Evolutionary conservation across 2,113 vertebrate species (phyloP).

Genomic region (Megaceryle maxima): DNA sequence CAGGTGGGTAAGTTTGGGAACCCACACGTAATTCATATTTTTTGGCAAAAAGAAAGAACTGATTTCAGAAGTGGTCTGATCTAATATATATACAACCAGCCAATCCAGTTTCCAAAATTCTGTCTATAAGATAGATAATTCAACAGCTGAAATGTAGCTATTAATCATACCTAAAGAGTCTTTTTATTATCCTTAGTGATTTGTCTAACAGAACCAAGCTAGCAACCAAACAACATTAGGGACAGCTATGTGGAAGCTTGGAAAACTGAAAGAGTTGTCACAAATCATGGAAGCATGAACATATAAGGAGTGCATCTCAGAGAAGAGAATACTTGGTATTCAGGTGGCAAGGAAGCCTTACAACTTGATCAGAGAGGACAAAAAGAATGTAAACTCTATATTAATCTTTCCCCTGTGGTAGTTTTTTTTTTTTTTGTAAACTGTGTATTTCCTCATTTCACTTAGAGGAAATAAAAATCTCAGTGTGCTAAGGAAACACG

Average conservation of each 20-base stretch:
- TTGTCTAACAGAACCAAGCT: background rate
- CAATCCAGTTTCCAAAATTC: slow-evolving; percentile 31
- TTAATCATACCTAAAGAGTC: background rate
- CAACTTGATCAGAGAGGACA: background rate
- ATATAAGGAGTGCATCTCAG: background rate
- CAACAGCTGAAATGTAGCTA: slow-evolving; percentile 19
- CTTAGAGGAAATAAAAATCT: background rate
- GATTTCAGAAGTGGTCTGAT: background rate
- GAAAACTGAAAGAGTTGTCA: background rate
- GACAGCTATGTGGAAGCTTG: background rate
- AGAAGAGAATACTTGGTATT: background rate
- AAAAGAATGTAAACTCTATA: background rate
- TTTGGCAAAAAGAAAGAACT: background rate
- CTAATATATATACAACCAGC: slow-evolving; percentile 12
- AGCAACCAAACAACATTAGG: background rate
- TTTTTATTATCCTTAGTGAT: background rate
- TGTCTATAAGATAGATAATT: background rate
- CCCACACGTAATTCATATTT: background rate
- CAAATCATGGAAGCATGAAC: background rate
- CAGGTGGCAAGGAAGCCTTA: background rate
- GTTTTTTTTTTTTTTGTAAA: background rate
- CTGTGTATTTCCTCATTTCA: background rate
- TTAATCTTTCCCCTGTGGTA: background rate
- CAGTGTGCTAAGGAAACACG: background rate
- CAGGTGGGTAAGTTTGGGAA: background rate